Evolutionary conservation across 1,140 invertebrate species (phyloP).

Genomic region (Lordiphosa mommai): DNA sequence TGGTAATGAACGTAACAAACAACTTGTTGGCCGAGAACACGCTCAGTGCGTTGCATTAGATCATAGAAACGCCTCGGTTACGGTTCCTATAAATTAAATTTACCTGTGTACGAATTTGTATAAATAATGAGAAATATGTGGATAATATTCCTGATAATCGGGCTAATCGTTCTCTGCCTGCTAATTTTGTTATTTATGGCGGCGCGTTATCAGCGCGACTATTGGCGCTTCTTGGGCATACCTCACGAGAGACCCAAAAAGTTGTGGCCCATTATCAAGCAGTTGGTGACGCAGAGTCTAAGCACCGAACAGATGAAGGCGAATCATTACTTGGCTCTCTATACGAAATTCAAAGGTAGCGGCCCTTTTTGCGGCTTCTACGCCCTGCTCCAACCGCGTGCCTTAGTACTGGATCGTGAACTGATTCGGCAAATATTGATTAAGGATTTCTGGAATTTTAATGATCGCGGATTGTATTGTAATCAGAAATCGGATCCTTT

Average conservation of each 20-base stretch:
- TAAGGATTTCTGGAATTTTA: constrained; percentile 83
- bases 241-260: constrained; percentile 68
- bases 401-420: constrained; percentile 80
- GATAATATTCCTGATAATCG: constrained; percentile 61
- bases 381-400: constrained; percentile 58
- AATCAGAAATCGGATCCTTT: constrained; percentile 81
- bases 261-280: constrained; percentile 53
- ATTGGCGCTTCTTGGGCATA: constrained; percentile 66
- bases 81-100: background rate
- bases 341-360: constrained; percentile 63
- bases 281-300: constrained; percentile 47
- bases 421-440: constrained; percentile 82
- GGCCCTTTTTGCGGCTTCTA: constrained; percentile 76
- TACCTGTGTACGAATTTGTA: background rate
- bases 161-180: constrained; percentile 50
- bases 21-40: constrained; percentile 41
- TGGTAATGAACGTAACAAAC: constrained; percentile 63
- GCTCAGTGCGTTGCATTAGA: constrained; percentile 50
- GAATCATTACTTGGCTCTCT: constrained; percentile 52
- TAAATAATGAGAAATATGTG: constrained; percentile 54
- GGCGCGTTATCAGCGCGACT: constrained; percentile 67
- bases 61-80: constrained; percentile 32
- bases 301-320: constrained; percentile 55
- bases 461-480: constrained; percentile 81
- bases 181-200: constrained; percentile 48